Base-by-base conservation (phyloP, 2,113 vertebrate genomes). In the Lagopus leucura region DNA sequence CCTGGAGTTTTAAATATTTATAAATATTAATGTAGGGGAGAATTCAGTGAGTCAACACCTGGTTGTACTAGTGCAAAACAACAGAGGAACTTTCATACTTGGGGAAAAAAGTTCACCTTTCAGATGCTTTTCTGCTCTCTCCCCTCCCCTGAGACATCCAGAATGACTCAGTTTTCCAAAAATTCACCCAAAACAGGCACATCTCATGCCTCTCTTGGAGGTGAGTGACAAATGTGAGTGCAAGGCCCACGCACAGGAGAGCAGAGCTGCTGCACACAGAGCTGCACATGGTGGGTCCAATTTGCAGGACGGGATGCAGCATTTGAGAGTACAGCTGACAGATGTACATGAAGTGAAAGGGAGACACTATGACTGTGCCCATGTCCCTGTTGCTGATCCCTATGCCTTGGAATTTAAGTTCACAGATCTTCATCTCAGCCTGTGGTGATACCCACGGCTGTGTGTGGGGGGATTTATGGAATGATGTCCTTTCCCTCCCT, bases 271-370 rank as follows among this genome's bases (percentile, higher is more conserved):
- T 47, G 18, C 18, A 34, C 13, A 7, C 18, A 17, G 34, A 36
- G 38, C 67, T 79, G 45, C 8, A 2, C 14, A 5, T 8, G 20
- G 27, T 0, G 0, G 42, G 30, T 24, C 8, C 1, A 1, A 1
- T 50, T 50, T 58, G 38, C 55, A 60, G 43, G 9, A 45, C 2
- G 11, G 8, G 19, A 6, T 7, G 58, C 24, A 36, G 24, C 4
- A 2, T 54, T 54, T 45, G n/a, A 45, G 54, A 72, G 30, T 11
- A 17, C 20, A 67, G 15, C 54, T 27, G 34, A 43, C 30, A 13
- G 43, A 22, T 17, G 6, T 27, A 34, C 2, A 6, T 3, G 6
- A 32, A n/a, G 47, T 8, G 38, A 40, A 34, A 30, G 6, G 13
- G 17, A 30, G 40, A 17, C 55, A 60, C 25, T 0, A 0, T 20